Conservation (phyloP, 2,113 vertebrate species). For the Onychostoma macrolepis region DNA sequence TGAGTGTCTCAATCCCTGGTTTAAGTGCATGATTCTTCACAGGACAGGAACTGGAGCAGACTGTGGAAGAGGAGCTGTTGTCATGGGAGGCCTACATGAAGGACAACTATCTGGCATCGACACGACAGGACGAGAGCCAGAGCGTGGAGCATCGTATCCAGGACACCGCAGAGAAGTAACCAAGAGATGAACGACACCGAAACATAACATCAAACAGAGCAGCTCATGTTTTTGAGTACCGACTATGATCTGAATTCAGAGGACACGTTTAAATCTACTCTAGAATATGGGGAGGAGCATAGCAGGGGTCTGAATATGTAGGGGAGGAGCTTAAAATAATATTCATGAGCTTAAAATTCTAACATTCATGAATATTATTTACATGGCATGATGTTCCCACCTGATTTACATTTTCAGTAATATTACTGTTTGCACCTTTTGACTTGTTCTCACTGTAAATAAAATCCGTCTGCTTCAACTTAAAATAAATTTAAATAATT, state of each 20-base stretch:
- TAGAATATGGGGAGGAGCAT: neutral
- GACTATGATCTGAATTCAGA: neutral
- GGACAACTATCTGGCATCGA: conserved; percentile 85
- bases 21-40: neutral
- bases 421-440: neutral
- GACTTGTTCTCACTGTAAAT: too few species aligned
- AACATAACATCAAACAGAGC: neutral
- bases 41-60: conserved; percentile 82
- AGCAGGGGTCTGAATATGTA: neutral
- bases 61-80: conserved; percentile 84
- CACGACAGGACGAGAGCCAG: conserved; percentile 75
- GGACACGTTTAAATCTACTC: neutral
- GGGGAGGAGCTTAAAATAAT: neutral
- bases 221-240: neutral
- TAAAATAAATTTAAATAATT: too few species aligned
- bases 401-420: neutral
- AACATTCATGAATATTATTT: neutral
- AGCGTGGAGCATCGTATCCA: conserved; percentile 80
- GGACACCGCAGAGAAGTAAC: conserved; percentile 85
- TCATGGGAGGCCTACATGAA: conserved; percentile 92
- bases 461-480: too few species aligned
- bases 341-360: neutral
- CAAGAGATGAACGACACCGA: neutral
- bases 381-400: neutral
- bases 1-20: neutral